These are phyloP conservation scores for Paedocypris sp. DNA, from an alignment of 2,113 vertebrate species.

Conservation along the genomic window DNA sequence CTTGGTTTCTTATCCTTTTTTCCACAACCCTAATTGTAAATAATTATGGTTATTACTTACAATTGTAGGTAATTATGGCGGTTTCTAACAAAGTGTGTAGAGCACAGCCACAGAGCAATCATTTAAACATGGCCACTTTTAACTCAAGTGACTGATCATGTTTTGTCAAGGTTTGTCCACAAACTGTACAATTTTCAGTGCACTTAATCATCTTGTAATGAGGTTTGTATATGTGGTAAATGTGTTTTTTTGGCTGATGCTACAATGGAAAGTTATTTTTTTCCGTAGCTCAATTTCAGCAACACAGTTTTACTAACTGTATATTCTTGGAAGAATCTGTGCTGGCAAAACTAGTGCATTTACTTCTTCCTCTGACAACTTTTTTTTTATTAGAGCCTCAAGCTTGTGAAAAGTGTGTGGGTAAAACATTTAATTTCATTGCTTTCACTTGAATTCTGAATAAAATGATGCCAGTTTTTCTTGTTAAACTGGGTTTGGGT, in stretches of 20 bases:
- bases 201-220: too few relatives aligned
- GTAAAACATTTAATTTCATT: background rate
- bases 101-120: too few relatives aligned
- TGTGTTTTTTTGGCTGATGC: background rate
- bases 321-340: background rate
- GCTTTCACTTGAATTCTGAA: background rate
- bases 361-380: constrained; percentile 3
- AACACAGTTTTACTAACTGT: background rate
- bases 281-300: background rate
- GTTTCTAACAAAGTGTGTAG: too few relatives aligned
- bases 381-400: constrained; percentile 4
- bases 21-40: too few relatives aligned
- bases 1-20: too few relatives aligned
- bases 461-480: constrained; percentile 17
- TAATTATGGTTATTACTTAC: too few relatives aligned
- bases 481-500: constrained; percentile 32
- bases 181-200: too few relatives aligned
- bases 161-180: too few relatives aligned
- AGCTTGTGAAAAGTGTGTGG: constrained; percentile 6
- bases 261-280: background rate
- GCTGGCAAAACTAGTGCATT: background rate
- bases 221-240: too few relatives aligned
- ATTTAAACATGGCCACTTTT: too few relatives aligned
- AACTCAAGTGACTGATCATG: too few relatives aligned
- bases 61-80: too few relatives aligned